These are phyloP conservation scores for Lepus townsendii DNA, from an alignment of 2,797 vertebrate genomes.

Conservation along the genomic window DNA sequence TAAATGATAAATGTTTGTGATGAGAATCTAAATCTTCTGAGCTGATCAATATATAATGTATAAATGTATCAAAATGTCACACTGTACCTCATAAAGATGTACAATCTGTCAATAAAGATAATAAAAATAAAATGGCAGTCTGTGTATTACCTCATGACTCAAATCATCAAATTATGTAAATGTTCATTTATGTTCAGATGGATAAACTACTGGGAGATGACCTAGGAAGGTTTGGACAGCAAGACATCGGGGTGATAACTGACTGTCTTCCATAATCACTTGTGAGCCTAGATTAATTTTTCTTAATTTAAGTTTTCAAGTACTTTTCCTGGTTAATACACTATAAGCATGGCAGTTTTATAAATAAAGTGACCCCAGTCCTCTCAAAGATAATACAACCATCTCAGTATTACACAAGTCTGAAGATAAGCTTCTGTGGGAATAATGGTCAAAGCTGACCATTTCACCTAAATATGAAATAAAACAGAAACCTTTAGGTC, in stretches of 20 bases:
- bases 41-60: too few species aligned
- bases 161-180: background rate
- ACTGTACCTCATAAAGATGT: too few species aligned
- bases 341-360: slow-evolving; percentile 9
- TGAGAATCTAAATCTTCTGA: too few species aligned
- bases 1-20: too few species aligned
- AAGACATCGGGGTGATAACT: background rate
- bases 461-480: slow-evolving; percentile 73
- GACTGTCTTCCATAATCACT: slow-evolving; percentile 28
- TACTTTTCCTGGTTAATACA: background rate
- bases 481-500: slow-evolving; percentile 77
- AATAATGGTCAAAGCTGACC: slow-evolving; percentile 51
- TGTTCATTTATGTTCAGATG: background rate
- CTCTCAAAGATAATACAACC: background rate
- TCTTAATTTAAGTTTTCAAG: slow-evolving; percentile 50
- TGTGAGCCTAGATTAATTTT: slow-evolving; percentile 45
- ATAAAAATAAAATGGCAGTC: background rate
- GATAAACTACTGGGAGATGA: background rate
- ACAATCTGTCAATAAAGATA: too few species aligned
- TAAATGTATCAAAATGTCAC: too few species aligned
- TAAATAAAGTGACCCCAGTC: slow-evolving; percentile 22
- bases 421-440: slow-evolving; percentile 41
- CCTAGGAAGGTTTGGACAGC: background rate
- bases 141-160: background rate
- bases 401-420: background rate